Conservation (phyloP, 2,797 vertebrate species). For the Podarcis siculus region DNA sequence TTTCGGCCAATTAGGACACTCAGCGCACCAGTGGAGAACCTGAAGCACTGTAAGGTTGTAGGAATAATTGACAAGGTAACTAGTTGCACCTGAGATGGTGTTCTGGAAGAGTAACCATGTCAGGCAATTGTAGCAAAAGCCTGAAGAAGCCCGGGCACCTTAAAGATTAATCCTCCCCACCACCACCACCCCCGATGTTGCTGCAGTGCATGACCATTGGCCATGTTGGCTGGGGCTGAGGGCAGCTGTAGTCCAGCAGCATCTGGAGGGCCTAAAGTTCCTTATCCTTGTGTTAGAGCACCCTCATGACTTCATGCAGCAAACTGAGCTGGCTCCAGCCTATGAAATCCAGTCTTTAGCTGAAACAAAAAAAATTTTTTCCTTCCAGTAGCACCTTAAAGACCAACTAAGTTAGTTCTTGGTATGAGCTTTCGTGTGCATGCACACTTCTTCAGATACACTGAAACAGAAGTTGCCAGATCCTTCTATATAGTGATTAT, state of each 20-base stretch:
- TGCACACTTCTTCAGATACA: too few species aligned
- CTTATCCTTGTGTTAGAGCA: not conserved
- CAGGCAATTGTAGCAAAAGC: not conserved
- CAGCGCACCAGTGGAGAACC: slow-evolving; percentile 93
- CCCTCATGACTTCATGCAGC: too few species aligned
- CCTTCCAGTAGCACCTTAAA: too few species aligned
- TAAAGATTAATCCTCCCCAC: not conserved
- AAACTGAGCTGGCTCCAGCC: too few species aligned
- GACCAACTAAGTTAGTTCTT: too few species aligned
- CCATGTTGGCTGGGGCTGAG: not conserved
- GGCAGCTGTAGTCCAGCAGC: not conserved
- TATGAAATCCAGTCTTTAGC: too few species aligned
- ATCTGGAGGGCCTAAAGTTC: not conserved
- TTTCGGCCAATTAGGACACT: slow-evolving; percentile 95
- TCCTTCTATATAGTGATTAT: too few species aligned
- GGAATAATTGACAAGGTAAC: slow-evolving; percentile 93
- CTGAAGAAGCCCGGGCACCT: not conserved
- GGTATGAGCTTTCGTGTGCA: too few species aligned
- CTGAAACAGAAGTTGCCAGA: too few species aligned
- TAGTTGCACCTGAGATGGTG: not conserved
- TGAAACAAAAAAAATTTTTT: too few species aligned
- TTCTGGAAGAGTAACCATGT: not conserved
- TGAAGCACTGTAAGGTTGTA: slow-evolving; percentile 90
- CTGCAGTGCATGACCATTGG: not conserved
- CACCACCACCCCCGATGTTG: not conserved